Conservation (phyloP, 2,113 vertebrate species). For the Odocoileus virginianus region DNA sequence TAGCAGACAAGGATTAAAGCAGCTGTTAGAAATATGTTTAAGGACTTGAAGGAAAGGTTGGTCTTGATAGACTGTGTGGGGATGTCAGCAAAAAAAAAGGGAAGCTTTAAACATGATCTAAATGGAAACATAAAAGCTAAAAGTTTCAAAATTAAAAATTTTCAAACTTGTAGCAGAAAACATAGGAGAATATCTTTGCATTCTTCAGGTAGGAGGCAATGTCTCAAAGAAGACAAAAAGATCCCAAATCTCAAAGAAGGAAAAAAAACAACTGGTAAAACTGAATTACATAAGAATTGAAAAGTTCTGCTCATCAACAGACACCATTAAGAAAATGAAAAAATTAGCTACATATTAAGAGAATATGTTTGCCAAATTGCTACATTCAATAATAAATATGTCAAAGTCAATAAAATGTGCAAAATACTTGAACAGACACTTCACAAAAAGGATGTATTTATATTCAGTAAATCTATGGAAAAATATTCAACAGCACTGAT, state of each 20-base stretch:
- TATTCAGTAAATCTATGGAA: neutral
- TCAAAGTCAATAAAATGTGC: neutral
- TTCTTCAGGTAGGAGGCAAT: neutral
- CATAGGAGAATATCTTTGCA: neutral
- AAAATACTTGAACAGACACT: neutral
- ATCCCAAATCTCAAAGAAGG: neutral
- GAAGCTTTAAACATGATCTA: neutral
- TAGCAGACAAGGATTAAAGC: neutral
- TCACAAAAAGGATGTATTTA: neutral
- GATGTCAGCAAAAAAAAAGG: neutral
- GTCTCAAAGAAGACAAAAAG: neutral
- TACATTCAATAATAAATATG: neutral
- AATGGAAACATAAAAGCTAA: neutral
- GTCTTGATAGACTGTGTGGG: neutral
- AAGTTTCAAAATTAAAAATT: neutral
- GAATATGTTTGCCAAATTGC: neutral
- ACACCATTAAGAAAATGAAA: neutral
- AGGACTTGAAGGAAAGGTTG: neutral
- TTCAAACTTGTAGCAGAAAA: neutral
- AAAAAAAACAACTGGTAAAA: neutral
- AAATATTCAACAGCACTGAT: neutral
- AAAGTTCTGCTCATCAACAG: neutral
- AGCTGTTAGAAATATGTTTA: neutral
- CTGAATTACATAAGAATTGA: neutral
- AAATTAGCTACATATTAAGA: neutral